Evolutionary conservation across 2,888 invertebrate genomes (phyloP), one percentile per base, ranked within the genome.

Genomic region (Lepidochitona cinerea): DNA sequence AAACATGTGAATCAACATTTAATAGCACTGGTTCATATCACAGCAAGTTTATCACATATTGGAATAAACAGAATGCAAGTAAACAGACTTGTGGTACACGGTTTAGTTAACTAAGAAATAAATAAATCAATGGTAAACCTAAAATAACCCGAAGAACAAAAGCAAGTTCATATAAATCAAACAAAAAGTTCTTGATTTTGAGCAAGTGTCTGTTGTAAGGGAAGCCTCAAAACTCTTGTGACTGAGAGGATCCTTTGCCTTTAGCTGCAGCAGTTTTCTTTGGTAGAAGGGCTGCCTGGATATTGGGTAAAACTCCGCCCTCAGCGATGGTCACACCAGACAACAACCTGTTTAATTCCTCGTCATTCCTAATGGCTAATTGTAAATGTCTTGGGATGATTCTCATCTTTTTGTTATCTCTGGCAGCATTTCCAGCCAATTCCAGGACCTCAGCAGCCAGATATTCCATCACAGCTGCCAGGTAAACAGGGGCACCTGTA

Each of bases 381-480:
- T 66, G 66, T 9, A 66, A 29, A 66, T 66, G 66, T 32, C 66
- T 18, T 18, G 66, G 66, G 26, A 66, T 66, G 35, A 66, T 66
- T 18, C 66, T 18, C 66, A 18, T 18, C 26, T 66, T 66, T n/a
- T 66, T 66, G 37, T 66, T 66, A 36, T 66, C 66, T n/a, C 66
- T 2, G n/a, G 66, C 66, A 36, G 66, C 66, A 66, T 66, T 66
- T 18, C 66, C 66, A 4, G 66, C 66, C 26, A 66, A 66, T 9
- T 66, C 66, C 35, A 66, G 37, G 53, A 92, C 91, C 91, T 95
- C 95, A 26, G 94, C 94, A 0, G 94, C 93, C 72, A 92, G 81
- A 77, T 92, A 92, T 83, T 92, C 92, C 74, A 92, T 85, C 7
- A 91, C 91, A 14, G 91, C 90, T 37, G 90, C 90, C 68, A 91